These are phyloP conservation scores for Physeter macrocephalus DNA, from an alignment of 2,113 vertebrate genomes.

Conservation along the genomic window DNA sequence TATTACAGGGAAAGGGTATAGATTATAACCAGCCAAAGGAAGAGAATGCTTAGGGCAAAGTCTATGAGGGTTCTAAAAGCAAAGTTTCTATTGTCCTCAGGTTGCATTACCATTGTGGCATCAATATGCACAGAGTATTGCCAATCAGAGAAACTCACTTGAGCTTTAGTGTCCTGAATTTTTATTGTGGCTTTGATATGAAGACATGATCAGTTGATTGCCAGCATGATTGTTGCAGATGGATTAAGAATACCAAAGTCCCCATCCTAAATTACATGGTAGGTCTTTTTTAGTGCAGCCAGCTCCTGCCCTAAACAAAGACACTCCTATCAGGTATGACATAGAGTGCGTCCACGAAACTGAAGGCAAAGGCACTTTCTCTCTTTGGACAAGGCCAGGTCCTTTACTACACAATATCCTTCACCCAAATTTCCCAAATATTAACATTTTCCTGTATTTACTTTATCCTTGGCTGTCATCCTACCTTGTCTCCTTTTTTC, in stretches of 20 bases:
- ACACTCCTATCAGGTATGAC: neutral
- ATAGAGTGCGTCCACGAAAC: neutral
- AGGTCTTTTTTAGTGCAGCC: neutral
- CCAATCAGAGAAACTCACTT: neutral
- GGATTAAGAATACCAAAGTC: neutral
- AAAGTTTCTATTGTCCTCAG: neutral
- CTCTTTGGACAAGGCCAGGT: neutral
- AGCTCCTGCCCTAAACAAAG: neutral
- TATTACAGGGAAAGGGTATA: neutral
- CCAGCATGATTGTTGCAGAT: neutral
- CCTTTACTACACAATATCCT: neutral
- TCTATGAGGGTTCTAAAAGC: neutral
- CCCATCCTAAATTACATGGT: neutral
- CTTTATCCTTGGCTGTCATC: neutral
- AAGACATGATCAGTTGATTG: neutral
- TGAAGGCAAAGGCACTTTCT: neutral
- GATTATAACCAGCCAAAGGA: neutral
- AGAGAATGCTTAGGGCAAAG: neutral
- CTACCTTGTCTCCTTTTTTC: no score
- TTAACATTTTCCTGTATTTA: neutral
- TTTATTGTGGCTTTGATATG: neutral
- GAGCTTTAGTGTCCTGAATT: neutral
- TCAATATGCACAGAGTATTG: neutral
- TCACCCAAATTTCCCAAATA: neutral
- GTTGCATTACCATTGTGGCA: neutral